Percentiles rank a stretch among this genome's conserved stretches.
phyloP scores from a whole-genome alignment of 2,113 vertebrate genomes.

The Pelmatolapia mariae region DNA sequence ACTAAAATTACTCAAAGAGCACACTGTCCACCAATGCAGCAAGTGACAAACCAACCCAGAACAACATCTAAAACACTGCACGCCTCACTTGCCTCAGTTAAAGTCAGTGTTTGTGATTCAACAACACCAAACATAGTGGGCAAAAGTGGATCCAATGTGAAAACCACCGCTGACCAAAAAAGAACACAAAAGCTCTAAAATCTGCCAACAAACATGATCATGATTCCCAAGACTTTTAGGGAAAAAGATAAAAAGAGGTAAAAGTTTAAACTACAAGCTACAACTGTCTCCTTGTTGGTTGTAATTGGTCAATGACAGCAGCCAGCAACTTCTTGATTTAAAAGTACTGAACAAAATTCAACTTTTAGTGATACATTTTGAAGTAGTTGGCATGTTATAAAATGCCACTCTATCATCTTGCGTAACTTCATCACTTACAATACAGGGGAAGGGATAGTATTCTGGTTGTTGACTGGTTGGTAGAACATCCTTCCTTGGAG shows the following conservation, averaged over 20 bases:
- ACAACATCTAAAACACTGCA: neutral
- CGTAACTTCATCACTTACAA: rapidly evolving
- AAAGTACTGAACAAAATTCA: neutral
- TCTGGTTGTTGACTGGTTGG: neutral
- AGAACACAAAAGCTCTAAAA: neutral
- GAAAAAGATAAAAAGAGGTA: neutral
- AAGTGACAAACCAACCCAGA: neutral
- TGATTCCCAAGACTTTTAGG: neutral
- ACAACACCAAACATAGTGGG: neutral
- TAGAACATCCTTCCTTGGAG: neutral
- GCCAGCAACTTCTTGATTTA: neutral
- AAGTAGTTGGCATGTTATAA: neutral
- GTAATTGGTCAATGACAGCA: neutral
- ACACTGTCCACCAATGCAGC: neutral
- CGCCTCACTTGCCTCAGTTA: neutral
- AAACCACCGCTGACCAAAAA: neutral
- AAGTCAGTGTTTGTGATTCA: neutral
- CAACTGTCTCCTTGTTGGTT: neutral
- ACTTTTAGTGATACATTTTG: neutral
- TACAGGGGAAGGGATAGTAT: neutral
- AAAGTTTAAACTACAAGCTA: neutral
- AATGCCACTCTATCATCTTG: neutral
- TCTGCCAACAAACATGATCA: neutral
- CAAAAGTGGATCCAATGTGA: neutral
- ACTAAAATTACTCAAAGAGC: neutral